Percentiles rank a stretch among this genome's conserved stretches.
phyloP scores from a whole-genome alignment of 1,140 invertebrate genomes.

The Phocides pigmalion region DNA sequence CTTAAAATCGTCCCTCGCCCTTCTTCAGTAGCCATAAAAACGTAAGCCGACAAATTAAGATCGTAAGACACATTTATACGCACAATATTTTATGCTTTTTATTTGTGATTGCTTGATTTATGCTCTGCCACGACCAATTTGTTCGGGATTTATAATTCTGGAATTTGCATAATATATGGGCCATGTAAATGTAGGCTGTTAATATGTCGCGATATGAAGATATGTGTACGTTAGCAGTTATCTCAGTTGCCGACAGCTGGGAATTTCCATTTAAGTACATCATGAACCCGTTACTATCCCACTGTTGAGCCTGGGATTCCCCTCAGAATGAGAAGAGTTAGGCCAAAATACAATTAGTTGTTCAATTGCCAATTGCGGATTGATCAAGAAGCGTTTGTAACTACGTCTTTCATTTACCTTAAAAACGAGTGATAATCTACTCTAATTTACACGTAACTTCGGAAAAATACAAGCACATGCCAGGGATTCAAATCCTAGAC shows the following conservation, averaged over 20 bases:
- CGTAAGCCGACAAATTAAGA: constrained; percentile 59
- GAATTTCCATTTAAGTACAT: constrained; percentile 15
- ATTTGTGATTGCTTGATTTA: constrained; percentile 59
- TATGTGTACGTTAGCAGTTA: constrained; percentile 11
- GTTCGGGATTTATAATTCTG: constrained; percentile 48
- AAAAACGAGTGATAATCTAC: no score
- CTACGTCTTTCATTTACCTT: no score
- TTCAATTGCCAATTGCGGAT: no score
- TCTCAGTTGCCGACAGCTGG: constrained; percentile 2
- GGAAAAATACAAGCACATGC: no score
- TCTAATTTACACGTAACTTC: no score
- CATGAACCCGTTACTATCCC: no score
- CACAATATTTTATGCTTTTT: constrained; percentile 59
- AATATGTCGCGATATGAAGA: not conserved
- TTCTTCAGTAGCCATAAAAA: constrained; percentile 65
- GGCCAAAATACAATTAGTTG: no score
- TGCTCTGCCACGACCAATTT: constrained; percentile 51
- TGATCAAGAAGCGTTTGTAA: no score
- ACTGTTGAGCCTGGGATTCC: no score
- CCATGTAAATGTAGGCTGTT: constrained; percentile 30
- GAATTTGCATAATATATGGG: constrained; percentile 57
- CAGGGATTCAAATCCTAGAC: no score
- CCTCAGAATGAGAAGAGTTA: no score
- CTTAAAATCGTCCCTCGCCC: constrained; percentile 53
- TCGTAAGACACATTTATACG: constrained; percentile 56